A percentile compares a stretch with the other conserved stretches of the same genome.
These are phyloP conservation scores for Maniola jurtina DNA, from an alignment of 1,140 invertebrate species.

Conservation along the genomic window DNA sequence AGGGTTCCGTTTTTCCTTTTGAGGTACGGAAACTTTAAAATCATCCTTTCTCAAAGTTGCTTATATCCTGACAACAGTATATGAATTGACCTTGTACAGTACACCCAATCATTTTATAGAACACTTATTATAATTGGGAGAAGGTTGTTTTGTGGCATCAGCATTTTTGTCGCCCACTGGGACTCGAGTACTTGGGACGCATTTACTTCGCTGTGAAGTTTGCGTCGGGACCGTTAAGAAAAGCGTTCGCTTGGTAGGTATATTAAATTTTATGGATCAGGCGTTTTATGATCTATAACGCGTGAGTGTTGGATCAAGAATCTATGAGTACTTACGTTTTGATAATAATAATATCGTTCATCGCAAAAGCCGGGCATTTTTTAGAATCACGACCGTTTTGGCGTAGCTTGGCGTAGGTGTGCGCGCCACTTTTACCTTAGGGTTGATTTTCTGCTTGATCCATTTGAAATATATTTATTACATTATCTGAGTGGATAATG, in stretches of 20 bases:
- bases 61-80: slow-evolving; percentile 52
- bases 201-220: slow-evolving; percentile 54
- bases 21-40: no score
- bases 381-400: background rate
- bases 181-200: slow-evolving; percentile 47
- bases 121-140: slow-evolving; percentile 1
- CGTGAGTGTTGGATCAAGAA: background rate
- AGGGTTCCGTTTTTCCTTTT: no score
- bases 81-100: slow-evolving; percentile 32
- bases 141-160: background rate
- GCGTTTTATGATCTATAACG: slow-evolving; percentile 10
- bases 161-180: slow-evolving; percentile 8
- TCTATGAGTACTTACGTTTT: background rate
- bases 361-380: background rate
- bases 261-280: slow-evolving; percentile 38
- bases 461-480: no score
- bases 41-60: slow-evolving; percentile 46
- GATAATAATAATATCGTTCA: background rate
- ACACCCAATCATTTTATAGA: background rate
- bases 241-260: slow-evolving; percentile 30
- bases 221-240: slow-evolving; percentile 32
- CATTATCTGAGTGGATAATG: no score
- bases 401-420: background rate
- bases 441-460: no score
- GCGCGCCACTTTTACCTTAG: no score